phyloP scores from a whole-genome alignment of 2,888 invertebrate genomes.

The Epinotia ramella region DNA sequence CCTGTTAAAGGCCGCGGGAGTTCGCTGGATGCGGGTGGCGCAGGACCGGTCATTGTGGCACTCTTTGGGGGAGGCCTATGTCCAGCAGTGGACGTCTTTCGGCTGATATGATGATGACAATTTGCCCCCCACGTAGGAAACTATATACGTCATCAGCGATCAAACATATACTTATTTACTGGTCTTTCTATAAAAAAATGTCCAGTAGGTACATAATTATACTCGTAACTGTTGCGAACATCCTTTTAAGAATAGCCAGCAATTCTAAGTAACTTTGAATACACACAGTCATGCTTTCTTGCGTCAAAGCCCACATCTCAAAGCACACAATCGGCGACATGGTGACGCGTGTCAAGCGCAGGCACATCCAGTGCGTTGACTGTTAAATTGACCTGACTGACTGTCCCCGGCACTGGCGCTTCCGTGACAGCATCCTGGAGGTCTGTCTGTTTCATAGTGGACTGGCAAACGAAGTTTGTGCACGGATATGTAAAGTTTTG shows the following conservation, averaged over 20 bases:
- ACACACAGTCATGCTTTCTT: constrained; percentile 43
- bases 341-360: constrained; percentile 46
- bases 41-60: too few relatives aligned
- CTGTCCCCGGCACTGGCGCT: constrained; percentile 41
- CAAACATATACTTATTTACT: too few relatives aligned
- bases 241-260: neutral
- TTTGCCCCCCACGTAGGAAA: too few relatives aligned
- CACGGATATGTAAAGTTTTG: neutral
- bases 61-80: too few relatives aligned
- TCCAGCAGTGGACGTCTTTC: too few relatives aligned
- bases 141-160: too few relatives aligned
- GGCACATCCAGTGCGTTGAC: constrained; percentile 40
- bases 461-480: constrained; percentile 8
- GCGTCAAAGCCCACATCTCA: constrained; percentile 33
- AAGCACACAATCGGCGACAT: constrained; percentile 48
- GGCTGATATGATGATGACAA: too few relatives aligned
- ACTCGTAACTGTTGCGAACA: too few relatives aligned
- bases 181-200: too few relatives aligned
- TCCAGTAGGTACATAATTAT: too few relatives aligned
- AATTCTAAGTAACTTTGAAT: constrained; percentile 28
- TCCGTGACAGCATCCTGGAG: constrained; percentile 46
- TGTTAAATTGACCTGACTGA: constrained; percentile 48
- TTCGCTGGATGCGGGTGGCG: too few relatives aligned
- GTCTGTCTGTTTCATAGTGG: constrained; percentile 38
- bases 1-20: too few relatives aligned